Base-by-base conservation (phyloP, 2,113 vertebrate genomes). In the Anolis carolinensis region DNA sequence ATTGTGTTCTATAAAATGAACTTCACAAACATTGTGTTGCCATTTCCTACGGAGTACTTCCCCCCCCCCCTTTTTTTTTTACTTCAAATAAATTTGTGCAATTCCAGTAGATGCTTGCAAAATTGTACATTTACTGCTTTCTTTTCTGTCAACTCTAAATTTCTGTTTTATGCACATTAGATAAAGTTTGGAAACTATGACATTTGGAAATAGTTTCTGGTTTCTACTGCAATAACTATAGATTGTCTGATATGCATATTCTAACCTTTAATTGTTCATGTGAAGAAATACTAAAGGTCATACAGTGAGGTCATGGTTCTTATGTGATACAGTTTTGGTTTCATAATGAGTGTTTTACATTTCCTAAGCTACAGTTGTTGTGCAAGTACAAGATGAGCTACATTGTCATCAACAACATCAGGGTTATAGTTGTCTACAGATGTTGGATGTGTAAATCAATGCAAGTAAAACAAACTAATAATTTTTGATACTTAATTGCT, bases 281-380 rank as follows among this genome's bases (percentile, higher is more conserved):
- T 83, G 13, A 67, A 65, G 39, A 48, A 73, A 90, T 88, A 59
- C 14, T 59, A 59, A 59, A 59, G 55, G 55, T 59, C 14, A 59
- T 59, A 80, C 86, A 39, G 23, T 87, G 50, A 62, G n/a, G 25
- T 71, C 83, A 82, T 67, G 11, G 50, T 55, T 23, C 2, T 27
- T 79, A 2, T 73, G 25, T 67, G 72, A 34, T 91, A 63, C 30
- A 3, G 81, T 90, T 86, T 44, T 59, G 30, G 87, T 88, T 90
- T 25, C 83, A 4, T 86, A 81, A 90, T 67, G 23, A 59, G 76
- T 89, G 21, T 25, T 91, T 92, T 87, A 62, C 70, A 88, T 93
- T 92, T 90, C 79, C 72, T 59, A 59, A 18, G 48, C 52, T 44
- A 0, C 0, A 30, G 77, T 21, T 89, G 90, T 92, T 93, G 68